Evolutionary conservation across 2,797 vertebrate species (phyloP).

Genomic region (Neostethus bicornis): DNA sequence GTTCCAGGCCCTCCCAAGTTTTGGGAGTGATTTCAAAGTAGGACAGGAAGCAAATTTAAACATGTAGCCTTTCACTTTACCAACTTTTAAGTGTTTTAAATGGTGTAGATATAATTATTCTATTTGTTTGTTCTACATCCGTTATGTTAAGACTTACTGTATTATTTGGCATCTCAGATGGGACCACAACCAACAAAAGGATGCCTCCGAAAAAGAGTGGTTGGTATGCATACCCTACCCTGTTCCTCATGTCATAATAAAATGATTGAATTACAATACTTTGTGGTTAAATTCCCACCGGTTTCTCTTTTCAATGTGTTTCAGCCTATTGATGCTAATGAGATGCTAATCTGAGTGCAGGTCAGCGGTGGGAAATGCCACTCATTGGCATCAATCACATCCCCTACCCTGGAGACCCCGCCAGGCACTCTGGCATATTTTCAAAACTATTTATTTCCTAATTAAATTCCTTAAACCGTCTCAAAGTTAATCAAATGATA

Average conservation of each 20-base stretch:
- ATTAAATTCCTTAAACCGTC: conserved; percentile 67
- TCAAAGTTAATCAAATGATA: conserved; percentile 59
- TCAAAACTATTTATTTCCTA: conserved; percentile 65
- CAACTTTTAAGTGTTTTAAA: too few relatives aligned
- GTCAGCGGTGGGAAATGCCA: conserved; percentile 74
- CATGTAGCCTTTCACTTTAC: too few relatives aligned
- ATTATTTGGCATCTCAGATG: too few relatives aligned
- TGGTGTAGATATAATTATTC: too few relatives aligned
- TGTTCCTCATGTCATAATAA: conserved; percentile 46
- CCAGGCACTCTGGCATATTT: conserved; percentile 52
- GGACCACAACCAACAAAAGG: too few relatives aligned
- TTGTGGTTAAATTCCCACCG: conserved; percentile 47
- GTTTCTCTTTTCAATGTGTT: conserved; percentile 50
- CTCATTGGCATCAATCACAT: conserved; percentile 71
- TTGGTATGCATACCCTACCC: conserved; percentile 46
- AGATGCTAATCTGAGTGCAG: conserved; percentile 71
- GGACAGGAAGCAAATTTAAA: too few relatives aligned
- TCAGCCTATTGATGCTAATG: conserved; percentile 67
- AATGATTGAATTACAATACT: conserved; percentile 66
- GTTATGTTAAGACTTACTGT: too few relatives aligned
- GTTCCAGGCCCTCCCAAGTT: too few relatives aligned
- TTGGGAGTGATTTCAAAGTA: too few relatives aligned
- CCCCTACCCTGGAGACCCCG: conserved; percentile 63
- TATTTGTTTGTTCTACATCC: too few relatives aligned
- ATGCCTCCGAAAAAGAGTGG: too few relatives aligned